phyloP scores from a whole-genome alignment of 2,113 vertebrate genomes.

The Clarias magur region DNA sequence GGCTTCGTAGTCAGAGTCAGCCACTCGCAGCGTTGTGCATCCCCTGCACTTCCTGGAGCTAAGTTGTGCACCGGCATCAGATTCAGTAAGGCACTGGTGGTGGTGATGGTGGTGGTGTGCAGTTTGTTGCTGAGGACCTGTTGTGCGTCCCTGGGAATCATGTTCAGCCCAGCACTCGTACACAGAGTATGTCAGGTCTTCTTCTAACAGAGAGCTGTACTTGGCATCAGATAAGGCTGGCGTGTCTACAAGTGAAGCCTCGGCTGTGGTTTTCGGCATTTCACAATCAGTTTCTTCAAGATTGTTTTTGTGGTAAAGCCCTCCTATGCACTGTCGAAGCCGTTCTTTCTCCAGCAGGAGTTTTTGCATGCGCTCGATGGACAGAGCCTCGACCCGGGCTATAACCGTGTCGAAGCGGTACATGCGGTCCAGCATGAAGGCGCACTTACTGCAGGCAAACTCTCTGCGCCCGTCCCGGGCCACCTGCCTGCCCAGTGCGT shows the following conservation, averaged over 20 bases:
- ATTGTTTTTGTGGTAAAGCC: constrained; percentile 85
- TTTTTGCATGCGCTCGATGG: constrained; percentile 86
- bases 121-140: constrained; percentile 1
- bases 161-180: constrained; percentile 90
- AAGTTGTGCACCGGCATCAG: constrained; percentile 56
- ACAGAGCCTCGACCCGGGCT: constrained; percentile 91
- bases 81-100: constrained; percentile 69
- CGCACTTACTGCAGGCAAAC: constrained; percentile 95
- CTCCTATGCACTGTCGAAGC: constrained; percentile 85
- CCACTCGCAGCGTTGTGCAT: constrained; percentile 81
- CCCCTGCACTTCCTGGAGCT: constrained; percentile 82
- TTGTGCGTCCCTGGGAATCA: constrained; percentile 62
- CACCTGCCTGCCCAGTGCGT: constrained; percentile 85
- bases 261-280: constrained; percentile 47
- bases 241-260: constrained; percentile 71
- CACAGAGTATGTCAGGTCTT: constrained; percentile 86
- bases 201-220: constrained; percentile 84
- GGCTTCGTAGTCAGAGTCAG: constrained; percentile 89
- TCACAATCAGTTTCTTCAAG: constrained; percentile 33
- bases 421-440: constrained; percentile 95
- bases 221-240: constrained; percentile 73
- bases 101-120: constrained; percentile 59
- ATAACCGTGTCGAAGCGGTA: constrained; percentile 95
- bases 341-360: constrained; percentile 90
- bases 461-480: constrained; percentile 87